phyloP scores from a whole-genome alignment of 2,797 vertebrate genomes.

The Dicrostonyx torquatus region DNA sequence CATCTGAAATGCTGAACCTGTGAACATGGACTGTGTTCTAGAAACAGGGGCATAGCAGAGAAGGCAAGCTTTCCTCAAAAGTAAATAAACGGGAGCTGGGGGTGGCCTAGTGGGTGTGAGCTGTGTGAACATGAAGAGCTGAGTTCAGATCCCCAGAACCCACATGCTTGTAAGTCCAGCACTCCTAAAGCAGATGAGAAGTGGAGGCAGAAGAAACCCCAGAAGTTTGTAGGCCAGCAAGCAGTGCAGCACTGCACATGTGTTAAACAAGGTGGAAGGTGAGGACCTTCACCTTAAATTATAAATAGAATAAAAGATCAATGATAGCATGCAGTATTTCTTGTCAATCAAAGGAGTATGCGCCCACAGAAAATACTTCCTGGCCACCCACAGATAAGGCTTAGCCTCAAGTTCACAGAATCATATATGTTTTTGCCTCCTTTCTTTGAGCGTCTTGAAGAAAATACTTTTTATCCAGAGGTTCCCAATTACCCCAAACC shows the following conservation, averaged over 20 bases:
- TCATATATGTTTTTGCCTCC: background rate
- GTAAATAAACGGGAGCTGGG: background rate
- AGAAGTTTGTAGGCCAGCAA: background rate
- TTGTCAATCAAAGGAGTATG: background rate
- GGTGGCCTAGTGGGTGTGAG: too few species aligned
- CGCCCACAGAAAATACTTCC: background rate
- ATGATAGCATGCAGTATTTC: background rate
- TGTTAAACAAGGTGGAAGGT: background rate
- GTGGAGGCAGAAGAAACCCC: background rate
- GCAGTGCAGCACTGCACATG: background rate
- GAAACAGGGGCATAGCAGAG: constrained; percentile 29
- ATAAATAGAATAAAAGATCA: background rate
- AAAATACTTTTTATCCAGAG: constrained; percentile 39
- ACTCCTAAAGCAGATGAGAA: background rate
- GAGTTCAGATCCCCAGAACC: background rate
- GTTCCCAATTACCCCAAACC: background rate
- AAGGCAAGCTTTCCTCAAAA: background rate
- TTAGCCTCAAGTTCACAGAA: background rate
- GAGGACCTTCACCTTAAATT: background rate
- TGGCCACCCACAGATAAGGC: background rate
- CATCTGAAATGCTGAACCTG: constrained; percentile 57
- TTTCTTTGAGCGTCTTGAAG: constrained; percentile 51
- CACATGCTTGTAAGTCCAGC: background rate
- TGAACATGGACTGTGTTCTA: constrained; percentile 56
- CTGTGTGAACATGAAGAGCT: background rate